Evolutionary conservation across 2,797 vertebrate species (phyloP).

Genomic region (Brachymystax lenok): DNA sequence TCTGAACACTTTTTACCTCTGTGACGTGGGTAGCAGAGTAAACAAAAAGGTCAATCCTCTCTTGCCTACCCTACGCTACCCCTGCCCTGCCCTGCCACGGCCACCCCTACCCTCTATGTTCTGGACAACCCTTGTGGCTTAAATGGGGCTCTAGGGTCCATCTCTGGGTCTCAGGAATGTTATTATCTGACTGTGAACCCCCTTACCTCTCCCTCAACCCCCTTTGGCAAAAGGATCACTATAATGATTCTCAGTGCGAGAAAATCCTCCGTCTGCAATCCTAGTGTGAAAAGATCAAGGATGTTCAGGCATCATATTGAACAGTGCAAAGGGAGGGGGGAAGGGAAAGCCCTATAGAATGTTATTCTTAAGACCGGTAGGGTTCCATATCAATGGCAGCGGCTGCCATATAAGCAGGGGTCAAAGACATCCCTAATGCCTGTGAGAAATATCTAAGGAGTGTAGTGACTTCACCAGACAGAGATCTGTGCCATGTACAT

Average conservation of each 20-base stretch:
- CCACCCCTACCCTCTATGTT: not conserved
- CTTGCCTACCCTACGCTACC: too few species aligned
- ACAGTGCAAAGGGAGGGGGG: slow-evolving; percentile 40
- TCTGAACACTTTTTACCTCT: not conserved
- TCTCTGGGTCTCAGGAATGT: slow-evolving; percentile 83
- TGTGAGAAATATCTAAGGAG: slow-evolving; percentile 24
- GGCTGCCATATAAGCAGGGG: slow-evolving; percentile 34
- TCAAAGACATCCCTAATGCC: slow-evolving; percentile 57
- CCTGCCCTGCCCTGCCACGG: not conserved
- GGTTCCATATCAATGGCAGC: slow-evolving; percentile 57
- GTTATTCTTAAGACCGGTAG: slow-evolving; percentile 62
- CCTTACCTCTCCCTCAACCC: too few species aligned
- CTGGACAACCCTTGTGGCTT: slow-evolving; percentile 65
- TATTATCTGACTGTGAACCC: slow-evolving; percentile 71
- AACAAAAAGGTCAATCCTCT: not conserved
- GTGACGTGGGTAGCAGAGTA: not conserved
- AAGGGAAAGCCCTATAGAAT: slow-evolving; percentile 50
- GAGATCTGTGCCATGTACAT: not conserved
- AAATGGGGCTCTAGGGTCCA: slow-evolving; percentile 72
- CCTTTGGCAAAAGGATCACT: slow-evolving; percentile 66
- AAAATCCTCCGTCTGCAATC: slow-evolving; percentile 72
- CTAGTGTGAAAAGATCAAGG: slow-evolving; percentile 77
- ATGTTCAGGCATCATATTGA: slow-evolving; percentile 65
- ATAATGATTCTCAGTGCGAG: slow-evolving; percentile 74
- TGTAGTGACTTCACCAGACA: not conserved